Evolutionary conservation across 2,888 invertebrate species (phyloP), one percentile per base, ranked within the genome.

Genomic region (Corbicula japonica): DNA sequence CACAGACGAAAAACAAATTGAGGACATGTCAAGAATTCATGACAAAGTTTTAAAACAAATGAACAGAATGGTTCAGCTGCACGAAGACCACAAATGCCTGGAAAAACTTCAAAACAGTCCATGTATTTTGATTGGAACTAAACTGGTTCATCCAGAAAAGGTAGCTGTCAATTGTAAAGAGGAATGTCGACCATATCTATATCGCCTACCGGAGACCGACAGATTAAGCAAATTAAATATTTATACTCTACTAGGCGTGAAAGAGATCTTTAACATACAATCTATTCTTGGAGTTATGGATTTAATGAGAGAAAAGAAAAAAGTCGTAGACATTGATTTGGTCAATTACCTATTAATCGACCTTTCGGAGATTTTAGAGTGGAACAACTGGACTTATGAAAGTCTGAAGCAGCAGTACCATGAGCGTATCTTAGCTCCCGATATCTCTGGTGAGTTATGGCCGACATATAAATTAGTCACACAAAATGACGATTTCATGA

Each of bases 401-500:
- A 23, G 58, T 70, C 12, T 34, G 28, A 34, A 50, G 15, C n/a
- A 76, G 82, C 5, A 83, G 84, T 61, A 8, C n/a, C n/a, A 35
- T 15, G 23, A 28, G 6, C 21, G 26, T 32, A 68, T 78, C 26
- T n/a, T 74, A 50, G 73, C 90, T 38, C 91, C 91, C 6, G 91
- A 92, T 66, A 66, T 73, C 12, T 30, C 83, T n/a, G 75, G 80
- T n/a, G 56, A 82, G 34, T 63, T 92, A 41, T 63, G 71, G 26
- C 79, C 76, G 21, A 75, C 86, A 21, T 34, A 75, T 26, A 50
- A 82, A 15, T 78, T 91, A 3, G 89, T 89, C 60, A 83, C 86
- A 52, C 88, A 90, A 62, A 88, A 88, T 62, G 80, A 75, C 38
- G 80, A 81, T 8, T 83, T 84, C 82, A 58, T 76, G 58, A 87